A percentile compares a stretch with the other conserved stretches of the same genome.
These are phyloP conservation scores for Heterocephalus glaber DNA, from an alignment of 2,113 vertebrate species.

Conservation along the genomic window DNA sequence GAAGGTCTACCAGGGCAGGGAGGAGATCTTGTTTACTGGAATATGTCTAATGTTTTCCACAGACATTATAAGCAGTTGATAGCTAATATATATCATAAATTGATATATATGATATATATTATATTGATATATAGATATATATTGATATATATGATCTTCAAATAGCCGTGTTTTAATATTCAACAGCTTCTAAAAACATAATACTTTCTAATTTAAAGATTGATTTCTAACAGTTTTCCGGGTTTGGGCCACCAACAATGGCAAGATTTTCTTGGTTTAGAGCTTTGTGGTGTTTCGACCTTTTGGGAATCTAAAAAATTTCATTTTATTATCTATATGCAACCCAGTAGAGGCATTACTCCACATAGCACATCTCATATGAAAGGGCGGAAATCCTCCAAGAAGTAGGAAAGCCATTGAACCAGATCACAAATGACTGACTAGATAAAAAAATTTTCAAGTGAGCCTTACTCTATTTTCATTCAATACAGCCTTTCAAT, in stretches of 20 bases:
- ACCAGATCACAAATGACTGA: background rate
- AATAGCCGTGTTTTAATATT: background rate
- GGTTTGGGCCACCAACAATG: background rate
- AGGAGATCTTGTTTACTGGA: background rate
- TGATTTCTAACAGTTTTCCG: background rate
- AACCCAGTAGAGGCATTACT: background rate
- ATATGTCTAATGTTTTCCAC: background rate
- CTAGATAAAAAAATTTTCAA: background rate
- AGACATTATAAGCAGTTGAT: background rate
- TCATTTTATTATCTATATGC: background rate
- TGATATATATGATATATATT: too few species aligned
- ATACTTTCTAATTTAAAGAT: conserved; percentile 24
- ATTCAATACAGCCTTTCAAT: background rate
- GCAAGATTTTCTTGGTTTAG: background rate
- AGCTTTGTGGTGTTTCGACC: background rate
- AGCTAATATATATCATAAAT: too few species aligned
- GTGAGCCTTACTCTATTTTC: background rate
- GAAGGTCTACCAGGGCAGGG: background rate
- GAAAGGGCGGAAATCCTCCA: background rate
- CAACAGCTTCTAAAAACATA: background rate
- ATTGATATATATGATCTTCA: too few species aligned
- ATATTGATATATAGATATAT: too few species aligned
- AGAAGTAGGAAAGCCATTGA: background rate
- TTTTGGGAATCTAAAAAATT: background rate
- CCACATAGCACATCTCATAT: background rate